Base-by-base conservation (phyloP, 2,888 invertebrate species). In the Sympetrum striolatum region DNA sequence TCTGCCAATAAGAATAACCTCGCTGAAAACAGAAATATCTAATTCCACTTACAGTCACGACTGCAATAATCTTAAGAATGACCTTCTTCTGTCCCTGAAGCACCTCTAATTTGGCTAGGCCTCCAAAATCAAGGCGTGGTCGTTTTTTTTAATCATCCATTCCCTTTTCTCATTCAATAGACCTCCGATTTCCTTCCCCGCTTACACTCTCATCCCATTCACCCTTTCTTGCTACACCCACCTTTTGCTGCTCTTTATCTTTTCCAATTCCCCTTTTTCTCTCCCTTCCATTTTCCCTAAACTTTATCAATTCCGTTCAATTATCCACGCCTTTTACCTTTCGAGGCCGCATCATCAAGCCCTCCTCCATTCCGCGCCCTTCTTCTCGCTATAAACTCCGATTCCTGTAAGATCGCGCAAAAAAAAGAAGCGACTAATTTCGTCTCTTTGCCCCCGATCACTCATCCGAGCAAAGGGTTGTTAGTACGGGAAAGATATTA, bases 231-330 rank as follows among this genome's bases (percentile, higher is more conserved):
- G 31, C 73, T 31, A 25, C 31, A 25, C 31, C 73, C 4, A 53
- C 73, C 73, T 10, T 73, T 73, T 31, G 25, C 73, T 73, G 25
- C 31, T 31, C 31, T 73, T 73, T 73, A 25, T 25, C 25, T 73
- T 73, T 31, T 25, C 25, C 25, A 73, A 31, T 73, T 73, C 31
- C 14, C 31, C 31, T 73, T 31, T 73, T 73, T 73, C 31, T 64
- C 73, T 25, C 6, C 73, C 31, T 25, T 31, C 53, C 80, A 3
- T 25, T 25, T 25, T 15, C 48, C 81, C 12, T 14, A 25, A 81
- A 48, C 81, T 81, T 81, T 48, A 81, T 81, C 81, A 81, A 81
- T 81, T 48, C 81, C n/a, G n/a, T 25, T 44, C 48, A 81, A 81
- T 81, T 81, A 81, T 81, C 81, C 81, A n/a, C 25, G 22, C 48